Percentiles rank a stretch among this genome's conserved stretches.
phyloP scores from a whole-genome alignment of 1,140 invertebrate species.

The Brachionus rubens region DNA sequence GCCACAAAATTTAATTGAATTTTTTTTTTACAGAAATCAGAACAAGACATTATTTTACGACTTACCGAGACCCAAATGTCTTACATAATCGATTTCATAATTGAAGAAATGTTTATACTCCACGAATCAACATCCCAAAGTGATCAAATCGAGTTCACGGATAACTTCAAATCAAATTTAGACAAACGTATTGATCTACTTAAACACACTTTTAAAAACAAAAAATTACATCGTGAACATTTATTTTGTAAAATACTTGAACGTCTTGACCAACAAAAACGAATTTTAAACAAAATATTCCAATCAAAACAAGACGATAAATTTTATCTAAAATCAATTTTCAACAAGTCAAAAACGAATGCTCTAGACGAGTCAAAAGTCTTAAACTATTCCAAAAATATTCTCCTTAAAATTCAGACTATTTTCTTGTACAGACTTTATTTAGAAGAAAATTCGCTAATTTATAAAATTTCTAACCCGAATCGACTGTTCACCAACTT shows the following conservation, averaged over 20 bases:
- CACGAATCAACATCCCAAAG: no score
- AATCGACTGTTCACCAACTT: slow-evolving; percentile 13
- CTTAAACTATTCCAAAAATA: neutral
- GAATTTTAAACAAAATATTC: no score
- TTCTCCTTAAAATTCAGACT: slow-evolving; percentile 17
- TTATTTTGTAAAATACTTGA: neutral
- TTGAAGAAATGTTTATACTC: no score
- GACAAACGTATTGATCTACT: slow-evolving; percentile 1
- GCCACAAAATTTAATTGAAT: no score
- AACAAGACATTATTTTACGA: no score
- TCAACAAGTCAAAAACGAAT: no score
- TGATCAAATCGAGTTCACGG: neutral
- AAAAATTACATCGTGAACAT: neutral
- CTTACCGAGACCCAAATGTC: no score
- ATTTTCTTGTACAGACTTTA: slow-evolving; percentile 40
- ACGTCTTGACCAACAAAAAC: neutral
- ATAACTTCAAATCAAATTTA: slow-evolving; percentile 20
- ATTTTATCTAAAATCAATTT: slow-evolving; percentile 43
- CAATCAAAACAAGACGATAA: slow-evolving; percentile 50
- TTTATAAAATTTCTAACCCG: slow-evolving; percentile 12
- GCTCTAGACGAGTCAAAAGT: neutral
- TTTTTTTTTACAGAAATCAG: no score
- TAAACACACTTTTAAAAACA: neutral
- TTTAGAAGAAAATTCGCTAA: slow-evolving; percentile 12
- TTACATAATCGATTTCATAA: no score